Evolutionary conservation across 2,888 invertebrate species (phyloP), one percentile per base, ranked within the genome.

Genomic region (Charanyca ferruginea): DNA sequence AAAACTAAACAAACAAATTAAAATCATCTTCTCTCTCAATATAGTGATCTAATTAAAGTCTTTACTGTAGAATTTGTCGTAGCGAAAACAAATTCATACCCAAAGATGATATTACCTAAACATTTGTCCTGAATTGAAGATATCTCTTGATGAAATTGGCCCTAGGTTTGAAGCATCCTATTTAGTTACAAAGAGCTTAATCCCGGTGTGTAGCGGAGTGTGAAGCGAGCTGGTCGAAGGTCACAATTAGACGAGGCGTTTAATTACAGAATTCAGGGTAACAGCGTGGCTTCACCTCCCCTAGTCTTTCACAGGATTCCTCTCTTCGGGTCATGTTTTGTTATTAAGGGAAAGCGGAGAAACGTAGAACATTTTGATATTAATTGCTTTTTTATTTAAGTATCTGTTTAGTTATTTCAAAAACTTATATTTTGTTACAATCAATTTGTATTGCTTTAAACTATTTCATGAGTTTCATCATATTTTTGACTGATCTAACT

Each of bases 211-310:
- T 84, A 92, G 86, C 88, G 85, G 85, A 88, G 87, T 85, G 90
- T 90, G 87, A 89, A 89, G 84, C 85, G 81, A 81, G 73, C 73
- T 85, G 89, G 89, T 86, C 91, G 88, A 91, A 94, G 94, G 93
- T 91, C 90, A 90, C 91, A 91, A 93, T 94, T 93, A 94, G 91
- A 93, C 93, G 90, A 91, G 91, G 93, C 94, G 92, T 94, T 95
- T 94, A 95, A 95, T 95, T 94, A 94, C 94, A 87, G 89, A 92
- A 92, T 92, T 94, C 92, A 92, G 89, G 89, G 93, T 89, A 90
- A 90, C 91, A 89, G 87, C 89, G 88, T 89, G 95, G 95, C 93
- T 95, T 95, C 94, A 86, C 90, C 84, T 90, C 91, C 93, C 93
- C 91, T 87, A 83, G 89, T 90, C 91, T 90, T 94, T 93, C 89